Base-by-base conservation (phyloP, 2,797 vertebrate species). In the Hyperoplus immaculatus region DNA sequence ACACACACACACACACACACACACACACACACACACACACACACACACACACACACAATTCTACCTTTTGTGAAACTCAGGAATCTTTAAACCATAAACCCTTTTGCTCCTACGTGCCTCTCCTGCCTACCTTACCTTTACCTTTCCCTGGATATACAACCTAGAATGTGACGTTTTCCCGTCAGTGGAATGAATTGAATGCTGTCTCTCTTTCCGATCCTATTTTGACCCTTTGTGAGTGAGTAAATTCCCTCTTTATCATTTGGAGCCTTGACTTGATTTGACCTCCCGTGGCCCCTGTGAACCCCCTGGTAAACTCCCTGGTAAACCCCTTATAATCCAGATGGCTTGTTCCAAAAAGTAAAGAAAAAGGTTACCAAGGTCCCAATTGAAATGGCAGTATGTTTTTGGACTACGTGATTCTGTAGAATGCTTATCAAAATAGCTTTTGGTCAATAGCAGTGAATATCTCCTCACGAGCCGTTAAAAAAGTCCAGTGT, bases 181-280 rank as follows among this genome's bases (percentile, higher is more conserved):
- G 6, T 62, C 63, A 69, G 58, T 64, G 8, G 54, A 85, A 77
- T 84, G 79, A 83, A 83, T 63, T 69, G 75, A 88, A 75, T 84
- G 78, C 72, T 70, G 46, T 83, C 41, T 70, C 49, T 83, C 41
- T 77, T 54, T 71, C 74, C 60, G 39, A 68, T 81, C 73, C 65
- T 45, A 75, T 66, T 87, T 55, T 86, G 53, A 80, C 67, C 64
- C 85, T 53, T 67, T 88, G 54, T 90, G 66, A 78, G 73, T 85
- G 72, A 84, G 51, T 69, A 58, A 64, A 41, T 64, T 49, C 65
- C 55, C 56, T 62, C 69, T 61, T 56, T 74, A 15, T 83, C 53
- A 29, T 75, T 69, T 75, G 70, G 69, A 75, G 69, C 60, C 68
- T 84, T 67, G 75, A 83, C 85, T 75, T 85, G 29, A 29, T 29